Evolutionary conservation across 2,888 invertebrate genomes (phyloP), one percentile per base, ranked within the genome.

Genomic region (Hipparchia semele): DNA sequence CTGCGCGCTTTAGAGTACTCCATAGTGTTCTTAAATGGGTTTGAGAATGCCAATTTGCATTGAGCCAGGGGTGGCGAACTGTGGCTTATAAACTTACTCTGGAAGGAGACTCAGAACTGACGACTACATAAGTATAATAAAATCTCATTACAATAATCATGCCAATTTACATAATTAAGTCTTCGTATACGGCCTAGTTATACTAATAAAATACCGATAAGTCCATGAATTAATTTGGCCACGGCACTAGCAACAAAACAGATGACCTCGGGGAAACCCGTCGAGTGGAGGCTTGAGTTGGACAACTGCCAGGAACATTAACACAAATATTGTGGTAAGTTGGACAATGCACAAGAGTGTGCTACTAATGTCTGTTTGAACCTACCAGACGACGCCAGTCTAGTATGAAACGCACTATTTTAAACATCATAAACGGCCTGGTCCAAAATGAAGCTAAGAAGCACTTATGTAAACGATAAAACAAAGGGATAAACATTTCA

Each of bases 241-340:
- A 84, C 79, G 88, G 87, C 84, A 84, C 79, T 78, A 81, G 81
- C 80, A 84, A 80, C 78, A 77, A 64, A 64, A 59, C 69, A 46
- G 78, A 74, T 73, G 85, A 85, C 87, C 83, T 82, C 77, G 80
- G 80, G 82, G 83, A 79, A 83, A 81, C 84, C 78, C 73, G 73
- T 62, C 73, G 73, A 73, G 71, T 67, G 66, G 71, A 73, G 71
- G 71, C 73, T 62, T 53, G 62, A 87, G 82, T 90, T 92, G 92
- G 91, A 85, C 79, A 76, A 76, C 67, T 75, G 91, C 91, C 92
- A 92, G 82, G 75, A 82, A 84, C 85, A 88, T 87, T 89, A 88
- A 85, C 87, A 87, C 87, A 85, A 84, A 87, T 87, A 87, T 86
- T 71, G 66, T 74, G 71, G 59, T 73, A 75, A 75, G 68, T 76